Evolutionary conservation across 2,113 vertebrate genomes (phyloP), one percentile per base, ranked within the genome.

Genomic region (Neopipo cinnamomea): DNA sequence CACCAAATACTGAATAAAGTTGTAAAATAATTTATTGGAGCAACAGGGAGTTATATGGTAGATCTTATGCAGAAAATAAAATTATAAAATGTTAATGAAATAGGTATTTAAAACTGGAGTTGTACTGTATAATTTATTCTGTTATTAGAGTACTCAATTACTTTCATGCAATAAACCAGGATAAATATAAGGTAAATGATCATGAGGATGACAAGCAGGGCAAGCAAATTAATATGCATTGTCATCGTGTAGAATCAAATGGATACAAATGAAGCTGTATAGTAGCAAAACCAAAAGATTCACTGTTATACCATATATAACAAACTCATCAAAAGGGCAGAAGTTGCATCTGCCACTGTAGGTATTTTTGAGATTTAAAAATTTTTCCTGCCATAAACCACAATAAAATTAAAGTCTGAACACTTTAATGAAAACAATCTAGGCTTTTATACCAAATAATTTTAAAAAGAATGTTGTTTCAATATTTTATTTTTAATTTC

Each of bases 11-110:
- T 80, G 79, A 68, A 94, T 88, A 67, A 88, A 95, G 33, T 78
- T 91, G 27, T 76, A 71, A 95, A 95, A 80, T 88, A 35, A 96
- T 94, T 94, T 96, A 77, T 74, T 78, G 14, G 30, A 91, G 46
- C 41, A 93, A 81, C 28, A 89, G 58, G 33, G 47, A 94, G 31
- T 88, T 97, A 87, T 39, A 61, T 4, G 39, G 37, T 73, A 91
- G 58, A 59, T 93, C 85, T 97, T 95, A 52, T 31, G 63, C 53
- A 37, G 52, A 92, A 94, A 80, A 95, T 96, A 96, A 97, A 97
- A 96, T 93, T 58, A 81, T 70, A 72, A 88, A 63, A 66, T 93
- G 70, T 85, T 97, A 98, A 98, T 96, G 81, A 97, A 95, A 88
- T 94, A 89, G 46, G 39, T 33, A 84, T 95, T 97, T 97, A 88